A percentile compares a stretch with the other conserved stretches of the same genome.
These are phyloP conservation scores for Octomys mimax DNA, from an alignment of 2,797 vertebrate species.

Conservation along the genomic window DNA sequence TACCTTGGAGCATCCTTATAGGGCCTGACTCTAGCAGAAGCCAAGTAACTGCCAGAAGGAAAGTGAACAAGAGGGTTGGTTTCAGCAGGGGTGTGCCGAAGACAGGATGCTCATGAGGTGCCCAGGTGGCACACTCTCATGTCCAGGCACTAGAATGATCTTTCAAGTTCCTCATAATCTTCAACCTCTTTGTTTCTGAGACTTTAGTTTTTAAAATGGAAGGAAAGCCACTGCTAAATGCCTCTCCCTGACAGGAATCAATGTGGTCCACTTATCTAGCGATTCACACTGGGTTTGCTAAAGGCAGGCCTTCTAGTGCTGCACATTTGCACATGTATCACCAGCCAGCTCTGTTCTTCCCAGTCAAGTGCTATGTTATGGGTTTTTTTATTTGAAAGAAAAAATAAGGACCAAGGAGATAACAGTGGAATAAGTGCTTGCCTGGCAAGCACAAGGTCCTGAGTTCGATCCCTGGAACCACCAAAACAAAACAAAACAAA, in stretches of 20 bases:
- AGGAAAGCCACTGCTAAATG: background rate
- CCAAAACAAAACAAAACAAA: no score
- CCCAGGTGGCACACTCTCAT: background rate
- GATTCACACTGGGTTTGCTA: slow-evolving; percentile 2
- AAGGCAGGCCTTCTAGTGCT: background rate
- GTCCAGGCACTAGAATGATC: background rate
- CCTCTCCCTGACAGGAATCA: background rate
- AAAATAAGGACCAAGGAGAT: no score
- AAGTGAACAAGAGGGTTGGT: background rate
- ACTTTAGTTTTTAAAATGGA: slow-evolving; percentile 24
- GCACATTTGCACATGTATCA: background rate
- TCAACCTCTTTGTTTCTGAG: slow-evolving; percentile 17
- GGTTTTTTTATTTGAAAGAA: no score
- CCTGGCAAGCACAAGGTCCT: no score
- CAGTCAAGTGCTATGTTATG: background rate
- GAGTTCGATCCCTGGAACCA: no score
- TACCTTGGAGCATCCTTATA: background rate
- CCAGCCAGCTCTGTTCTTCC: slow-evolving; percentile 40
- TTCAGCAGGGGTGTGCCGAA: background rate
- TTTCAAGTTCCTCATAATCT: background rate
- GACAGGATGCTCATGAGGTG: background rate
- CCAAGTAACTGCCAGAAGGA: background rate
- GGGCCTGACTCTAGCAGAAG: background rate
- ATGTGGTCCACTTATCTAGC: background rate
- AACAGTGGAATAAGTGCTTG: no score